Base-by-base conservation (phyloP, 2,113 vertebrate species). In the Corythornis cristatus region DNA sequence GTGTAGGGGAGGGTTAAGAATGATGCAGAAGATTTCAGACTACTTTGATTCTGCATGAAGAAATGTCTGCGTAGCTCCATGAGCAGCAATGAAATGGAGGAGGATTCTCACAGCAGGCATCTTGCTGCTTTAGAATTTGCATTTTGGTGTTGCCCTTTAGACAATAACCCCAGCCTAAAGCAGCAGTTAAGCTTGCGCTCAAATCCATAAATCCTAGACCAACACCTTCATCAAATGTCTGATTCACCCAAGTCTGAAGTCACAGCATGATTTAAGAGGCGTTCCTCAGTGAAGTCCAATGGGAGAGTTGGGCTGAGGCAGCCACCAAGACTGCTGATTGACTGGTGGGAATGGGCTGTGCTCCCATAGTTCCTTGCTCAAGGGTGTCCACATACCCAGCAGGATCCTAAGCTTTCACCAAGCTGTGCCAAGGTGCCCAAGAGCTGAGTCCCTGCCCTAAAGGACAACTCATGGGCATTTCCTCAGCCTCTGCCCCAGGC, bases 251-350 rank as follows among this genome's bases (percentile, higher is more conserved):
- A 61, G 53, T 84, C 88, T 90, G 77, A 86, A 94, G 72, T 50
- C 54, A 87, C 35, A 58, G 37, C 25, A 2, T 42, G 46, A 50
- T 64, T 89, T 77, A 58, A 61, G 46, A 79, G 56, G 46, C 83
- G 75, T n/a, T 87, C 21, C 74, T 82, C 57, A 14, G 37, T 60
- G 5, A 76, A 60, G 51, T 18, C 0, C 0, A 61, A 62, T 37
- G 54, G 15, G 62, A 92, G 28, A 84, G 50, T 6, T 42, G 80
- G 54, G 81, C 62, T 92, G 89, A 83, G 74, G 90, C 81, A 96
- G 66, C 25, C 58, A 50, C 42, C 1, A 6, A 45, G 50, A 67
- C 35, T 85, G 54, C 35, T 64, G 60, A 73, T 43, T 2, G 8
- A 26, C 70, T 73, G 37, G 13, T 82, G 71, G 66, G 50, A 70